Evolutionary conservation across 2,113 vertebrate species (phyloP).

Genomic region (Vireo altiloquus): DNA sequence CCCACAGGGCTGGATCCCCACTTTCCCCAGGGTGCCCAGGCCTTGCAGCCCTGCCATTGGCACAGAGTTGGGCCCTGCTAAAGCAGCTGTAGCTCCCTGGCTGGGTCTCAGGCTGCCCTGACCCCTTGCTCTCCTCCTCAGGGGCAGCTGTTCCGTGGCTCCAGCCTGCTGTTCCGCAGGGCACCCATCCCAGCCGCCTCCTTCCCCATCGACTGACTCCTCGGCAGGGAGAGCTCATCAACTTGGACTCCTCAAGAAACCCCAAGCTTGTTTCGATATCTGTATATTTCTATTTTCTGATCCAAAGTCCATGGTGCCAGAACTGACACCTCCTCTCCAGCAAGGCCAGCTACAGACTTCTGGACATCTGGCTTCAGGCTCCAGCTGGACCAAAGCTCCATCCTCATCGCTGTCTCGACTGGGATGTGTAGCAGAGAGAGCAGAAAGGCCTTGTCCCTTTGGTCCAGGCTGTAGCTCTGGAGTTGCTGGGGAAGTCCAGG

Average conservation of each 20-base stretch:
- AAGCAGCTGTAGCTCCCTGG: not conserved
- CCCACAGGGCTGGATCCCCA: not conserved
- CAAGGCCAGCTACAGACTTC: not conserved
- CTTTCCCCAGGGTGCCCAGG: not conserved
- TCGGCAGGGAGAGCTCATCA: not conserved
- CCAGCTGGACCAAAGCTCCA: constrained; percentile 23
- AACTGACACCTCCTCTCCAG: not conserved
- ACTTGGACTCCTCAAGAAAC: not conserved
- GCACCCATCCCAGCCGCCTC: constrained; percentile 64
- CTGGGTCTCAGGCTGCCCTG: not conserved
- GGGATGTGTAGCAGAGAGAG: not conserved
- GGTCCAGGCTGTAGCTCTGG: not conserved
- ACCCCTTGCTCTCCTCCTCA: constrained; percentile 29
- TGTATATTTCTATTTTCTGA: constrained; percentile 1
- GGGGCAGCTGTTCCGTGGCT: constrained; percentile 87
- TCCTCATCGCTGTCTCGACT: not conserved
- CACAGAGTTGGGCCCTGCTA: fast-evolving
- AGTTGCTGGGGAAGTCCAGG: not conserved
- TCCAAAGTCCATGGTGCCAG: not conserved
- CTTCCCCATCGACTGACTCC: constrained; percentile 68
- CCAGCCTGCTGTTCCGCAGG: constrained; percentile 87
- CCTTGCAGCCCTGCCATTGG: not conserved
- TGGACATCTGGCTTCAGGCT: constrained; percentile 3
- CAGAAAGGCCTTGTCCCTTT: not conserved
- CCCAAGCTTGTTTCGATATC: not conserved